These are phyloP conservation scores for Drosophila ananassae DNA, from an alignment of 1,140 invertebrate genomes.

Conservation along the genomic window DNA sequence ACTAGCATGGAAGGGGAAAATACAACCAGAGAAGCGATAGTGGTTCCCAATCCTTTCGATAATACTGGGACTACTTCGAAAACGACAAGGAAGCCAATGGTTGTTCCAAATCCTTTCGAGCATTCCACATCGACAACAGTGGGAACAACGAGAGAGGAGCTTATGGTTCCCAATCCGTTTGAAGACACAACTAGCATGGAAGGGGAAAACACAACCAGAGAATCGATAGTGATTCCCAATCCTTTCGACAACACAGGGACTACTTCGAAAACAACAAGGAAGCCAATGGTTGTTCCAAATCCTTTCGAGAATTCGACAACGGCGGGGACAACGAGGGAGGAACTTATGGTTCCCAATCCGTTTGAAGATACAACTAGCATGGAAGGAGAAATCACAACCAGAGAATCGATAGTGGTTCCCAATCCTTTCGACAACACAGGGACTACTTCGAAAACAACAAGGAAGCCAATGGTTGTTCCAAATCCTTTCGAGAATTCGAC, in stretches of 20 bases:
- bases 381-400: background rate
- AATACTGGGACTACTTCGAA: background rate
- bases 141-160: background rate
- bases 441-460: background rate
- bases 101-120: background rate
- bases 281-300: background rate
- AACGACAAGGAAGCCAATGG: background rate
- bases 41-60: background rate
- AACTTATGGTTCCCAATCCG: background rate
- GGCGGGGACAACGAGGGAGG: background rate
- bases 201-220: background rate
- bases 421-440: background rate
- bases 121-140: background rate
- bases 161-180: background rate
- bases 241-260: background rate
- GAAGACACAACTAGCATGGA: background rate
- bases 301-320: background rate
- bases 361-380: background rate
- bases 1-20: background rate
- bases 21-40: background rate
- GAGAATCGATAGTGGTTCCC: background rate
- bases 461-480: background rate
- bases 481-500: background rate
- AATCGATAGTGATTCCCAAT: background rate
- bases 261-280: background rate